Conservation (phyloP, 1,140 invertebrate genomes). For the Probaryconus sp. region DNA sequence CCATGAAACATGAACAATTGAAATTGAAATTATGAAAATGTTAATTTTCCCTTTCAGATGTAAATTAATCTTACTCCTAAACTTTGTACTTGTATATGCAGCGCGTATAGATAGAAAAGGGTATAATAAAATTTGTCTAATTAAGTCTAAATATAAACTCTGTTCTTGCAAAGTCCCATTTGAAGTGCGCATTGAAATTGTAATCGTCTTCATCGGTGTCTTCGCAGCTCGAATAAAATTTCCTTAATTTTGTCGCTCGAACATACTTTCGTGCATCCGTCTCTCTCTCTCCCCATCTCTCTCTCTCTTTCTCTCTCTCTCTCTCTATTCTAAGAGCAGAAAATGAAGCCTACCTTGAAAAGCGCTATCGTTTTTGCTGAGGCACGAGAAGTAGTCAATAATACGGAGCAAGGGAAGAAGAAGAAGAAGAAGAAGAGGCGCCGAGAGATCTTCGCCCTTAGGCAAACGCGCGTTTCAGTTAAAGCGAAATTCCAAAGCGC, state of each 20-base stretch:
- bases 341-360: constrained; percentile 52
- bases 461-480: constrained; percentile 45
- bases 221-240: constrained; percentile 33
- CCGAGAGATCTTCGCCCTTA: constrained; percentile 24
- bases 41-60: too few species aligned
- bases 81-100: too few species aligned
- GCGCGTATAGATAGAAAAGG: too few species aligned
- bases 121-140: constrained; percentile 48
- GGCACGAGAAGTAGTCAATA: constrained; percentile 34
- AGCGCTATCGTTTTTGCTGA: constrained; percentile 41
- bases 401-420: constrained; percentile 42
- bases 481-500: constrained; percentile 31
- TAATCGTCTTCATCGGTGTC: constrained; percentile 29
- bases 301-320: too few species aligned
- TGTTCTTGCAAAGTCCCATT: constrained; percentile 22
- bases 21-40: too few species aligned
- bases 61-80: too few species aligned
- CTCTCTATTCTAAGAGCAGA: constrained; percentile 36
- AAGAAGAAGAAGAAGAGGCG: constrained; percentile 26
- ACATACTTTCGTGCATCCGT: constrained; percentile 19
- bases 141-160: constrained; percentile 40
- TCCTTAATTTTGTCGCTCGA: constrained; percentile 37
- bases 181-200: constrained; percentile 36
- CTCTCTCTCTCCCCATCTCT: constrained; percentile 38
- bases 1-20: too few species aligned